Percentiles rank a stretch among this genome's conserved stretches.
Conservation (phyloP, 2,888 invertebrate genomes). For the Melinopterus prodromus region DNA sequence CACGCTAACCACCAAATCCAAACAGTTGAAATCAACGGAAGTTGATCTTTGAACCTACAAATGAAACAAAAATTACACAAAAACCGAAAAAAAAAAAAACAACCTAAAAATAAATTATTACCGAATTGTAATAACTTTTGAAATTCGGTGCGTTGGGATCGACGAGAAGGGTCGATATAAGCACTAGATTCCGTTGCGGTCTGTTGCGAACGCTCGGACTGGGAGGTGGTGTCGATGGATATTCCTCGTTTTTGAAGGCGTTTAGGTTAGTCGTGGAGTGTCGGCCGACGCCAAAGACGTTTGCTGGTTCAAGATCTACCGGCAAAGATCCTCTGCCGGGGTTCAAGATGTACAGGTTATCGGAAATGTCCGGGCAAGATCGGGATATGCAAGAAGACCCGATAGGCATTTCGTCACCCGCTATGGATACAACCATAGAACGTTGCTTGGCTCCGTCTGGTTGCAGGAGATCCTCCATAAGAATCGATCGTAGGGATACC, state of each 20-base stretch:
- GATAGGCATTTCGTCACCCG: conserved; percentile 57
- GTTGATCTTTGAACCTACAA: conserved; percentile 70
- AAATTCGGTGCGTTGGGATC: conserved; percentile 74
- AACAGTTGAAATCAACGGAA: conserved; percentile 87
- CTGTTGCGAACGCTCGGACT: conserved; percentile 66
- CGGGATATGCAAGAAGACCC: conserved; percentile 71
- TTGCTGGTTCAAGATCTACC: conserved; percentile 65
- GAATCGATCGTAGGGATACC: conserved; percentile 83
- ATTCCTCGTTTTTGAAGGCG: conserved; percentile 52
- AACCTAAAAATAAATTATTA: conserved; percentile 45
- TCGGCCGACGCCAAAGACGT: conserved; percentile 57
- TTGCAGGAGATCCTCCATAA: conserved; percentile 90
- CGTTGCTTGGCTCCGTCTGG: conserved; percentile 81
- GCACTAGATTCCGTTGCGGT: conserved; percentile 75
- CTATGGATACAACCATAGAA: conserved; percentile 81
- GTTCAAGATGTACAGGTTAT: conserved; percentile 47
- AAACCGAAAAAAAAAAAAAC: conserved; percentile 37
- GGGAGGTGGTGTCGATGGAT: conserved; percentile 71
- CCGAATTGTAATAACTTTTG: conserved; percentile 68
- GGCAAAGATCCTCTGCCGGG: conserved; percentile 65
- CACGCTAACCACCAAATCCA: conserved; percentile 90
- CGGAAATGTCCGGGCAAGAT: conserved; percentile 81
- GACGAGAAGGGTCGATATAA: conserved; percentile 73
- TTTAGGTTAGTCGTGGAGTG: conserved; percentile 14
- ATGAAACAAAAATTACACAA: conserved; percentile 48